Base-by-base conservation (phyloP, 1,140 invertebrate species). In the Trichonephila clavipes region DNA sequence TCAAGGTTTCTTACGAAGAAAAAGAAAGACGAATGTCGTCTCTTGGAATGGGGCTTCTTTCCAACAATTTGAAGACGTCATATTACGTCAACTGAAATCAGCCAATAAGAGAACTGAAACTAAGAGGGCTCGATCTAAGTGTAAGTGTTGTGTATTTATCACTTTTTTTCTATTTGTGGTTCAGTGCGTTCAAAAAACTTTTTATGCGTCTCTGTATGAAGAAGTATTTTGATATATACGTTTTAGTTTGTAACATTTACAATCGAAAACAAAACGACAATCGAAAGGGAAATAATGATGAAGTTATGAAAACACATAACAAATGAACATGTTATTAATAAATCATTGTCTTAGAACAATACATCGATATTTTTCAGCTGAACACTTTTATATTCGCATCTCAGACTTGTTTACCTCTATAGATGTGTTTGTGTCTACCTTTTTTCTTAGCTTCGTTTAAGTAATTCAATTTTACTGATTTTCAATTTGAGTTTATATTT, bases 11-110 rank as follows among this genome's bases (percentile, higher is more conserved):
- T 69, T 77, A 34, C 4, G 34, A 77, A 77, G 34, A 34, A 59
- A 21, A 59, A 83, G n/a, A 83, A 59, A 12, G 44, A 83, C 51
- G 51, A 58, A 16, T 24, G 82, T 51, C 51, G 82, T 59, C 82
- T 83, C 82, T 24, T 83, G 72, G 51, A 83, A 40, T 88, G 28
- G 61, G 86, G 86, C 59, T 24, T 21, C 34, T 21, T 62, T 34
- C 86, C 86, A 64, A 88, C n/a, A 34, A 88, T 88, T 40, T 61
- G 18, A 62, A 64, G 59, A 64, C 86, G 62, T 62, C 86, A 88
- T 6, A n/a, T 1, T 8, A 64, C 86, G 86, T 88, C 59, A 88
- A 88, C 34, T 14, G 6, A 1, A 88, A 19, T 40, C 18, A 24
- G 24, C 86, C 86, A 88, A 88, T 88, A 61, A 34, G 21, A 21